A percentile compares a stretch with the other conserved stretches of the same genome.
These are phyloP conservation scores for Romanogobio albipinnatus DNA, from an alignment of 2,113 vertebrate species.

Conservation along the genomic window DNA sequence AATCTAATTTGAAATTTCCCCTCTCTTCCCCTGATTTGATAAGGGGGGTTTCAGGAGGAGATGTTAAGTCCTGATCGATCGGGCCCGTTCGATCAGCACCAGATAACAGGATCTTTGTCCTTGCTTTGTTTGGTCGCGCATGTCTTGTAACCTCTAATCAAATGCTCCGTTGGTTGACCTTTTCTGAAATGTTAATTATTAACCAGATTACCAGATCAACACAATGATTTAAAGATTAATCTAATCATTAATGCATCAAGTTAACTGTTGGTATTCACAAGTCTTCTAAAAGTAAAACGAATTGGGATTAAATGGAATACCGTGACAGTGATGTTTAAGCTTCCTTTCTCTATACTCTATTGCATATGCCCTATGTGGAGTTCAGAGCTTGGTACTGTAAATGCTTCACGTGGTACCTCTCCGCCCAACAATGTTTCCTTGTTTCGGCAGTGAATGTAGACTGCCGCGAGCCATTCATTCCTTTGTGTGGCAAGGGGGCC, in stretches of 20 bases:
- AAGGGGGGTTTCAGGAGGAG: constrained; percentile 44
- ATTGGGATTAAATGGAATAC: constrained; percentile 19
- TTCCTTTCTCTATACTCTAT: neutral
- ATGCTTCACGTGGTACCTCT: constrained; percentile 40
- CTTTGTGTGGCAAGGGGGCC: constrained; percentile 74
- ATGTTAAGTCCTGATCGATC: constrained; percentile 59
- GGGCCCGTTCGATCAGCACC: constrained; percentile 37
- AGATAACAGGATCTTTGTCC: constrained; percentile 56
- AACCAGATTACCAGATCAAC: constrained; percentile 35
- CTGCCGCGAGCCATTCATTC: constrained; percentile 78
- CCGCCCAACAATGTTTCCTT: constrained; percentile 76
- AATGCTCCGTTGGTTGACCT: constrained; percentile 48
- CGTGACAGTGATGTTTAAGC: neutral
- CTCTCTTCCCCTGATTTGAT: constrained; percentile 54
- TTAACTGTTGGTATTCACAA: neutral
- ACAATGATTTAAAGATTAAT: constrained; percentile 35
- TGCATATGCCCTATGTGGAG: neutral
- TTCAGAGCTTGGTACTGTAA: constrained; percentile 21
- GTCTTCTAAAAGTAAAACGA: neutral
- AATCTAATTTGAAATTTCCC: constrained; percentile 59
- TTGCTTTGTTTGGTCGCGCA: constrained; percentile 36
- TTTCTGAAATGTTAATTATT: constrained; percentile 45
- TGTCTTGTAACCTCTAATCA: constrained; percentile 51
- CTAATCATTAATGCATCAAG: constrained; percentile 23
- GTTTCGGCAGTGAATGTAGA: constrained; percentile 76